These are phyloP conservation scores for Montipora capitata DNA, from an alignment of 92 coral and sea anemone genomes.

Conservation along the genomic window DNA sequence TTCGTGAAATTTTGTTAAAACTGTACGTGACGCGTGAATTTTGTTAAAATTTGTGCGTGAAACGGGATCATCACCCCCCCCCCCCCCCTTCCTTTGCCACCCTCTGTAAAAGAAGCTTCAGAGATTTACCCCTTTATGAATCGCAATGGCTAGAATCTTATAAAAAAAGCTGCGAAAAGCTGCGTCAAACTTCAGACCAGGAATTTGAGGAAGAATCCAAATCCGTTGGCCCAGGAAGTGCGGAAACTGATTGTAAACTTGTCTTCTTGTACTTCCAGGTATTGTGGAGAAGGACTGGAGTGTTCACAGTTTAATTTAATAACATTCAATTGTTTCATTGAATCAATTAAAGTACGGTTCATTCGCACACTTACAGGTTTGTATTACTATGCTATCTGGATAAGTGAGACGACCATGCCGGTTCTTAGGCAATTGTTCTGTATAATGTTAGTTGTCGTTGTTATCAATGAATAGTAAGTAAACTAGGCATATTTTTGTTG, in stretches of 20 bases:
- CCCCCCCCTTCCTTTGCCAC: too few species aligned
- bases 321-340: not conserved
- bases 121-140: slow-evolving; percentile 23
- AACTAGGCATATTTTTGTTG: not conserved
- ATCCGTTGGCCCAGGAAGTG: slow-evolving; percentile 5
- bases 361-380: not conserved
- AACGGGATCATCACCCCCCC: too few species aligned
- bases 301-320: not conserved
- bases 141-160: slow-evolving; percentile 36
- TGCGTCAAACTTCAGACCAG: slow-evolving; percentile 2
- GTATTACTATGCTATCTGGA: not conserved
- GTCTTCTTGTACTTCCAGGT: not conserved
- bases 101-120: not conserved
- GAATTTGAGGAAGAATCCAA: not conserved
- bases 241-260: not conserved
- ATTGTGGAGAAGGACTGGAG: not conserved
- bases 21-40: too few species aligned
- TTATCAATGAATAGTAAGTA: not conserved
- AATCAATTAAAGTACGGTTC: not conserved
- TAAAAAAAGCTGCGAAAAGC: not conserved
- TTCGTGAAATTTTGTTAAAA: too few species aligned
- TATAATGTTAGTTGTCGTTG: not conserved
- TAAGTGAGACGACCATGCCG: not conserved
- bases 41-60: too few species aligned
- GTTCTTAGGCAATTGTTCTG: not conserved